phyloP scores from a whole-genome alignment of 2,113 vertebrate genomes.

The Pardalotus punctatus region DNA sequence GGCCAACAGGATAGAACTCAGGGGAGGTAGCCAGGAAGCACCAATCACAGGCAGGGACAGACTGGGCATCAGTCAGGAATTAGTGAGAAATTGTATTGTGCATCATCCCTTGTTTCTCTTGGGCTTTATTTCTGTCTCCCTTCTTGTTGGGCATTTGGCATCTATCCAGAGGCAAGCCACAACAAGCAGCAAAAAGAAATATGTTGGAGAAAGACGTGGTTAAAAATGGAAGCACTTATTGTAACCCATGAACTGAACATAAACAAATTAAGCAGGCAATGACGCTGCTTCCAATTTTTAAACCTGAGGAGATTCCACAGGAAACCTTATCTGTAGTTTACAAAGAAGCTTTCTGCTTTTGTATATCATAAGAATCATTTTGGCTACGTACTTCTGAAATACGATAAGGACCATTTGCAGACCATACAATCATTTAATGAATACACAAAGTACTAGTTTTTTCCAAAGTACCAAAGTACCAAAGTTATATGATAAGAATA shows the following conservation, averaged over 20 bases:
- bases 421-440: background rate
- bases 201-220: accelerated
- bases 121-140: background rate
- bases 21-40: background rate
- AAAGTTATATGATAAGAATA: background rate
- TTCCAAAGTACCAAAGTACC: background rate
- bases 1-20: background rate
- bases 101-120: background rate
- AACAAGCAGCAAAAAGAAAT: background rate
- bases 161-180: background rate
- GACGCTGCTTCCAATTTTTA: background rate
- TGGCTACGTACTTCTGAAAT: background rate
- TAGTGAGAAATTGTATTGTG: background rate
- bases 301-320: constrained; percentile 17
- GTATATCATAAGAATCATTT: background rate
- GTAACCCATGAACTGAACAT: background rate
- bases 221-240: constrained; percentile 1
- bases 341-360: background rate
- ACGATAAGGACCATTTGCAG: background rate
- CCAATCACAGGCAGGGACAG: background rate
- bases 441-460: background rate
- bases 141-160: background rate
- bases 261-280: background rate
- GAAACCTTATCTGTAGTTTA: background rate
- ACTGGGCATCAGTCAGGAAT: background rate